Evolutionary conservation across 2,888 invertebrate species (phyloP).

Genomic region (Cheiracanthium punctorium): DNA sequence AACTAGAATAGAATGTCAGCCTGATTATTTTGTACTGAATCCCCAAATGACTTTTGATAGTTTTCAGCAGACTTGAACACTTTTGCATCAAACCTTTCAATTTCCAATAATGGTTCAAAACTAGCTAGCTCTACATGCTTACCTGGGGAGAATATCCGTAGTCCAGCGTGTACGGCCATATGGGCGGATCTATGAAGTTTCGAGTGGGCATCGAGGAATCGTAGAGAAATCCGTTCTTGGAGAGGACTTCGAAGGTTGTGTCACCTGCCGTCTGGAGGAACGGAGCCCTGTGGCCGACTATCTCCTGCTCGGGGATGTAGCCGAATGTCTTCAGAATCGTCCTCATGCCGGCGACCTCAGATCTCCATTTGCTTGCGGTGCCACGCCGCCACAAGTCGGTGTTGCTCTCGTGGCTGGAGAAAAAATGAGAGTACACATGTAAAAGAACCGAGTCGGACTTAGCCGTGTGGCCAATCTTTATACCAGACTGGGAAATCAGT

Average conservation of each 20-base stretch:
- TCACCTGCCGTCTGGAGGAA: slow-evolving; percentile 81
- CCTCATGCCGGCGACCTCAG: slow-evolving; percentile 74
- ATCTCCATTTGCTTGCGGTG: slow-evolving; percentile 71
- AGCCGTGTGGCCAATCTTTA: no score
- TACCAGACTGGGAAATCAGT: no score
- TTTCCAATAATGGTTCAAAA: no score
- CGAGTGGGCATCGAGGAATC: slow-evolving; percentile 82
- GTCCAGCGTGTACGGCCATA: slow-evolving; percentile 84
- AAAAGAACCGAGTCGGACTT: neutral
- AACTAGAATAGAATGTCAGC: no score
- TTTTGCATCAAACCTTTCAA: no score
- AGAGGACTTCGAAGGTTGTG: slow-evolving; percentile 80
- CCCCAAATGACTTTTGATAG: no score
- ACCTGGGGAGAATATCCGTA: slow-evolving; percentile 74
- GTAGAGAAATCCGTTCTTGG: slow-evolving; percentile 79
- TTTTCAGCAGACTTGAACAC: no score
- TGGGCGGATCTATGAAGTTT: slow-evolving; percentile 77
- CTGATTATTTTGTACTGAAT: no score
- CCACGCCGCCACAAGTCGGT: slow-evolving; percentile 73
- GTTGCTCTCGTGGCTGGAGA: slow-evolving; percentile 58
- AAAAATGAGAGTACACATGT: neutral
- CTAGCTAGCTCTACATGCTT: neutral
- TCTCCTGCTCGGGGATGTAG: slow-evolving; percentile 72
- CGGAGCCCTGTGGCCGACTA: slow-evolving; percentile 79
- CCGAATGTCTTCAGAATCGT: slow-evolving; percentile 72